Percentiles rank a stretch among this genome's conserved stretches.
These are phyloP conservation scores for Lycodopsis pacificus DNA, from an alignment of 2,797 vertebrate species.

Conservation along the genomic window DNA sequence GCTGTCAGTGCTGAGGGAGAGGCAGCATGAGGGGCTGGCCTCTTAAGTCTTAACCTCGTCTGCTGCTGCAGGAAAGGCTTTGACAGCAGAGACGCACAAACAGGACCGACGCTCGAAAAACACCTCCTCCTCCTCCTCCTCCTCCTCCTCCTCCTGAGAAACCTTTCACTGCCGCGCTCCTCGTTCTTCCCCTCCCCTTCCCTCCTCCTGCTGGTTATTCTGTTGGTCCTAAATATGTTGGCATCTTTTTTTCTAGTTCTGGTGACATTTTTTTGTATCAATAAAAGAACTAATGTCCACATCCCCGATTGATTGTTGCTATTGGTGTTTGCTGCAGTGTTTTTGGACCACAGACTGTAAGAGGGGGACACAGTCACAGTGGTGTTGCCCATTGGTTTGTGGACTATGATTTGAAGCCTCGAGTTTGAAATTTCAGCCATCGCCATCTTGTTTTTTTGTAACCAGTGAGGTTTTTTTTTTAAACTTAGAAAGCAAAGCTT, in stretches of 20 bases:
- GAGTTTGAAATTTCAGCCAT: neutral
- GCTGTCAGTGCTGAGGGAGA: constrained; percentile 78
- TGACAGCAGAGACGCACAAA: constrained; percentile 81
- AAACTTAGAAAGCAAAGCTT: neutral
- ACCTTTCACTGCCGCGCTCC: constrained; percentile 34
- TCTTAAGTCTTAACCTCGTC: constrained; percentile 82
- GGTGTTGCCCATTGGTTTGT: neutral
- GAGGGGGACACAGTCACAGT: neutral
- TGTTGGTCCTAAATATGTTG: constrained; percentile 1
- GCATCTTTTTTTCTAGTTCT: neutral
- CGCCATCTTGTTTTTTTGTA: neutral
- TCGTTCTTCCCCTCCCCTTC: constrained; percentile 1
- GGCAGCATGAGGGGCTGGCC: constrained; percentile 65
- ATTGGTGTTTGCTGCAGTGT: neutral
- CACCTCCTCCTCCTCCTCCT: constrained; percentile 34
- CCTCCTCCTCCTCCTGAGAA: constrained; percentile 50
- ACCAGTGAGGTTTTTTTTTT: neutral
- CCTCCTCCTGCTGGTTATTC: constrained; percentile 18
- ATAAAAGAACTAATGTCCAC: neutral
- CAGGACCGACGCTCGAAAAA: constrained; percentile 54
- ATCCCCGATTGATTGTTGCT: too few relatives aligned
- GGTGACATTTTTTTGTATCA: neutral
- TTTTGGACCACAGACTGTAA: neutral
- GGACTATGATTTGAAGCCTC: neutral
- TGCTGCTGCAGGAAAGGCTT: constrained; percentile 77